Base-by-base conservation (phyloP, 2,888 invertebrate species). In the Lasius fuliginosus region DNA sequence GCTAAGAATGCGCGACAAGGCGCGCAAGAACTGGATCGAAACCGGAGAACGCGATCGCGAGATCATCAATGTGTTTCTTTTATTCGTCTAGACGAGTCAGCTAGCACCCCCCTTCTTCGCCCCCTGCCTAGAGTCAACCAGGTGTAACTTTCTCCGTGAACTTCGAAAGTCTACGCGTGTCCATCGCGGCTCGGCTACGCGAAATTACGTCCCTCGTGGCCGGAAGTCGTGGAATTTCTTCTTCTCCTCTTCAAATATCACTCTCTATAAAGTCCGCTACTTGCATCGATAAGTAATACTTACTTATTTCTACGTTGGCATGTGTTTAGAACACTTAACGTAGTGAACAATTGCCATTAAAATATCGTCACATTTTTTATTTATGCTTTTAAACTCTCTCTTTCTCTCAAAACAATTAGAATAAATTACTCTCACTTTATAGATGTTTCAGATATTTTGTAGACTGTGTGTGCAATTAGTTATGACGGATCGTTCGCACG, bases 131-230 rank as follows among this genome's bases (percentile, higher is more conserved):
- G 82, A 84, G 82, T 86, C 86, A 88, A 83, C 86, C 82, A 83
- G 86, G 87, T 87, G 86, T 88, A 90, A 92, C 92, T 92, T 92
- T 92, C 92, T 90, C 92, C 90, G 74, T 86, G 89, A 84, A 87
- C 92, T 92, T 81, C 89, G 92, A 92, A 92, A 92, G 92, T 92
- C 86, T 86, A 86, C 53, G 87, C 86, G 83, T 88, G 86, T 87
- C 88, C 83, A 62, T 84, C 74, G 73, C 33, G 62, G 64, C 42
- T 18, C 30, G 40, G 40, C 79, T 74, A n/a, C 23, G 36, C 64
- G 82, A 58, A 79, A 79, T 71, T 73, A 58, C 33, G 18, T n/a
- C 12, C 18, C 56, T 42, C 60, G 12, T 23, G 46, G 46, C 60
- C 79, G 79, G 79, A 74, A 81, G 30, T 74, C 2, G 2, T 4